Evolutionary conservation across 2,797 vertebrate species (phyloP).

Genomic region (Alauda arvensis): DNA sequence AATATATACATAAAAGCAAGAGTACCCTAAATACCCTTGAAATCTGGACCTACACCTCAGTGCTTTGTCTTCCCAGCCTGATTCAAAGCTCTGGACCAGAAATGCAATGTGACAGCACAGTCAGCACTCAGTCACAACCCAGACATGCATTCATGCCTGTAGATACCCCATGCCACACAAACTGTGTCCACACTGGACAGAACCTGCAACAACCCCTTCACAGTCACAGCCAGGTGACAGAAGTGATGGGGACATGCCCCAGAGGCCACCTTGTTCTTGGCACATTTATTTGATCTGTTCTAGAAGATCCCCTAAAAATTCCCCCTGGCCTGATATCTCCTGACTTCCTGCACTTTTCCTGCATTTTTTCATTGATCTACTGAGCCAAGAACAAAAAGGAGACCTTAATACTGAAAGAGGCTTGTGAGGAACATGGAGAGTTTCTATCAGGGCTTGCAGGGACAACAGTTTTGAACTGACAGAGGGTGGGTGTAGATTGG

Average conservation of each 20-base stretch:
- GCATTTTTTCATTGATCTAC: neutral
- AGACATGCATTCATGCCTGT: neutral
- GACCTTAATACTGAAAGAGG: neutral
- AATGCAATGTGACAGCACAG: neutral
- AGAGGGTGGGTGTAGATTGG: neutral
- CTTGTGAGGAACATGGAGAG: neutral
- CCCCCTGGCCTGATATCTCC: neutral
- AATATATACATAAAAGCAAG: neutral
- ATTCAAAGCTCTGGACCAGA: neutral
- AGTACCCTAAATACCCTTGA: neutral
- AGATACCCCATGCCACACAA: neutral
- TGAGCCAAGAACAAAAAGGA: neutral
- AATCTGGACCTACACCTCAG: neutral
- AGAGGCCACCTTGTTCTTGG: neutral
- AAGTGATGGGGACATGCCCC: rapidly evolving
- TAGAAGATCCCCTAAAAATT: neutral
- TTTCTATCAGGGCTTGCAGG: neutral
- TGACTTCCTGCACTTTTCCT: neutral
- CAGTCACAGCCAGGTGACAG: neutral
- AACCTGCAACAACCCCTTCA: neutral
- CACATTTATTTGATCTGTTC: neutral
- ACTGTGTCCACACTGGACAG: neutral
- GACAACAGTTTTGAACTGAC: neutral
- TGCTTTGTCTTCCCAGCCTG: neutral
- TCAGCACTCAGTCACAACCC: neutral